Evolutionary conservation across 2,797 vertebrate genomes (phyloP), one percentile per base, ranked within the genome.

Genomic region (Bovichtus diacanthus): DNA sequence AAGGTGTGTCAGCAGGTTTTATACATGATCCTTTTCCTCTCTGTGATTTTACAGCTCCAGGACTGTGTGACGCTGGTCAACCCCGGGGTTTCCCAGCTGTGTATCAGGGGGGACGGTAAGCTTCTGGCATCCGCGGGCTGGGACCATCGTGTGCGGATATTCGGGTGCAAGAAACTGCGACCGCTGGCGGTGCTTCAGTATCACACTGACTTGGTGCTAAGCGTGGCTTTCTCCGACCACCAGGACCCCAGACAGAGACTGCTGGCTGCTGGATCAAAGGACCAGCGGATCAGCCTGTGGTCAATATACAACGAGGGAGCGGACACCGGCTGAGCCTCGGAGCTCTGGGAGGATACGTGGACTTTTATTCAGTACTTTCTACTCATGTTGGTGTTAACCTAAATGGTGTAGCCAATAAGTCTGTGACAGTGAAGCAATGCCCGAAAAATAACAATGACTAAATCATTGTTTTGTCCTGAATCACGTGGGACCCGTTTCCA

Each of bases 221-320:
- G 95, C 0, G 95, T 98, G 74, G 93, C 96, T 82, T 99, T 99
- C 80, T 97, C 97, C 0, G 85, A 96, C 51, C 93, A 97, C 65
- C 89, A 70, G 46, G 92, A 79, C 55, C 87, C 95, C 66, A 69
- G 29, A 0, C 86, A 95, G 51, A 94, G 94, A 38, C 93, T 99
- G 76, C 85, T 99, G 88, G 98, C 97, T 3, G 96, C 97, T 0
- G 98, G 97, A 70, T 98, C 98, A 27, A 96, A 94, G 74, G 98
- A 99, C 88, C 96, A 96, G 75, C 96, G 97, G 78, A 96, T 99
- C 90, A 99, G 96, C 68, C 25, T 99, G 86, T 99, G 98, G 98
- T 97, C 97, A 0, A 88, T 98, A 83, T 98, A 96, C 84, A 94
- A 90, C 0, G 66, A 96, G 55, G 89, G 74, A 59, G 1, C 70